Evolutionary conservation across 2,113 vertebrate species (phyloP).

Genomic region (Prionailurus bengalensis): DNA sequence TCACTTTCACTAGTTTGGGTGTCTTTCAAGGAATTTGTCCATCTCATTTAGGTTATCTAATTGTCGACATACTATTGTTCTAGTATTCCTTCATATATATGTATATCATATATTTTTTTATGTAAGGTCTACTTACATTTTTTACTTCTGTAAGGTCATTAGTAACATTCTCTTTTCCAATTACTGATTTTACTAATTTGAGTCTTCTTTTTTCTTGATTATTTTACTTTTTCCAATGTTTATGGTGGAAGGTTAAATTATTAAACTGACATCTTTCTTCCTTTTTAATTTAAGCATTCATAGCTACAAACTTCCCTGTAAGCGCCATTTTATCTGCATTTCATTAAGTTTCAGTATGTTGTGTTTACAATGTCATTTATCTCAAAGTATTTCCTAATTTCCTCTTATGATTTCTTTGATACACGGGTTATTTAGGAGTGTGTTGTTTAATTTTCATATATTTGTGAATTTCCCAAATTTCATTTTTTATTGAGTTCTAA

Average conservation of each 20-base stretch:
- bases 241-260: not conserved
- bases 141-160: not conserved
- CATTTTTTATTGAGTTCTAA: not conserved
- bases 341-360: not conserved
- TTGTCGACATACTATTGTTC: not conserved
- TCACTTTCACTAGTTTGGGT: not conserved
- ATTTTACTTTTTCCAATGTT: not conserved
- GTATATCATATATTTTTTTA: not conserved
- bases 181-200: not conserved
- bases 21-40: not conserved
- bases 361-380: conserved; percentile 27
- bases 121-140: not conserved
- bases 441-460: not conserved
- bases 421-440: not conserved
- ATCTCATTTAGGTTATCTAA: not conserved
- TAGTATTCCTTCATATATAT: not conserved
- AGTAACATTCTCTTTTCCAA: not conserved
- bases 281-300: not conserved
- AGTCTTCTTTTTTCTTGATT: not conserved
- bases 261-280: not conserved
- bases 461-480: not conserved
- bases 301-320: not conserved
- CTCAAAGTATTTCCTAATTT: not conserved
- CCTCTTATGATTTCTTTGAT: not conserved
- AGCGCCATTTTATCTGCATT: not conserved